Conservation (phyloP, 2,888 invertebrate genomes). For the Orgyia antiqua region DNA sequence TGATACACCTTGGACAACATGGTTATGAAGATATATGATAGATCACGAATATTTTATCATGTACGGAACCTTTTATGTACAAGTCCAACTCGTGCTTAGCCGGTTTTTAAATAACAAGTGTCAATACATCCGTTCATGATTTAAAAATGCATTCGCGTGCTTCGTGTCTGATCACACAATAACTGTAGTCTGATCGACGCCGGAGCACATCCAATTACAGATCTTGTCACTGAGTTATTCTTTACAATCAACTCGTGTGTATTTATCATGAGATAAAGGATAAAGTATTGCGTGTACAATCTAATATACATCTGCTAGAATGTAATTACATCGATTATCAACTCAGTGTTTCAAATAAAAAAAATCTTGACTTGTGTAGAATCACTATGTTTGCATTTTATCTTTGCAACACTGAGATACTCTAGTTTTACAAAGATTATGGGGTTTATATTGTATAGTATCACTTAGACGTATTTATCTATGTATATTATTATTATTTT, state of each 20-base stretch:
- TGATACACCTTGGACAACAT: too few species aligned
- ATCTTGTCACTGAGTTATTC: constrained; percentile 56
- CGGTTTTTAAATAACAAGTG: constrained; percentile 1
- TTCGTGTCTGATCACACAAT: constrained; percentile 31
- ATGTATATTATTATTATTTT: too few species aligned
- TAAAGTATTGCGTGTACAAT: constrained; percentile 42
- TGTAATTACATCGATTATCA: constrained; percentile 40
- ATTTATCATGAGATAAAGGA: constrained; percentile 52
- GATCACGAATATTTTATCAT: too few species aligned
- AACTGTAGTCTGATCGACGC: constrained; percentile 46
- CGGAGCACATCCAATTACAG: constrained; percentile 58
- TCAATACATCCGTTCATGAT: constrained; percentile 3
- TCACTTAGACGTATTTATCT: too few species aligned
- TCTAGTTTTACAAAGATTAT: too few species aligned
- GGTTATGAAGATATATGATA: too few species aligned
- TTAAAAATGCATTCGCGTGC: constrained; percentile 4
- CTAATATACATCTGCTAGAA: constrained; percentile 32
- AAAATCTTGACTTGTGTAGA: constrained; percentile 2
- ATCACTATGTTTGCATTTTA: background rate
- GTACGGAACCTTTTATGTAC: too few species aligned
- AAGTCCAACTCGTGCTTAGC: too few species aligned
- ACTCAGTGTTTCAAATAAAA: constrained; percentile 13
- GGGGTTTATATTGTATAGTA: too few species aligned
- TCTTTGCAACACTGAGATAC: too few species aligned
- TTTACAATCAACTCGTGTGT: constrained; percentile 54